These are phyloP conservation scores for Pipa parva DNA, from an alignment of 2,113 vertebrate species.

Conservation along the genomic window DNA sequence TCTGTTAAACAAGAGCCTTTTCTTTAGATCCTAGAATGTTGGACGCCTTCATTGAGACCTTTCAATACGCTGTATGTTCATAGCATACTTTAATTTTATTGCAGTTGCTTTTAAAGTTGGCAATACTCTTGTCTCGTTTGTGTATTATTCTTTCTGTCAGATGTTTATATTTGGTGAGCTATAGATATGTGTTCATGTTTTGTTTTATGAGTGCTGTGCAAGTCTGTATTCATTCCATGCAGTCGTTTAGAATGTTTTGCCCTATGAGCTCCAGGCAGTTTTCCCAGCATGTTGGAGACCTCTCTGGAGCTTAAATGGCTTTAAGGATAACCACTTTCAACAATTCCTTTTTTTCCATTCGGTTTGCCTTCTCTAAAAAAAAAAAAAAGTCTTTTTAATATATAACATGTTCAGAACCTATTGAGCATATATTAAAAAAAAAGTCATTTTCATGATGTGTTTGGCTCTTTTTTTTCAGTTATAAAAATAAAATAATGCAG, in stretches of 20 bases:
- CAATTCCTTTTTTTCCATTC: slow-evolving; percentile 5
- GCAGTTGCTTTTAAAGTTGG: neutral
- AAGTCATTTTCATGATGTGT: neutral
- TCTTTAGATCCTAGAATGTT: neutral
- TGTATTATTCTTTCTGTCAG: neutral
- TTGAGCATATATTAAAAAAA: slow-evolving; percentile 17
- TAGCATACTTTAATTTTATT: neutral
- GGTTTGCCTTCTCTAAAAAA: slow-evolving; percentile 29
- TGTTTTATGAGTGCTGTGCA: slow-evolving; percentile 8
- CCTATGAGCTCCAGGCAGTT: neutral
- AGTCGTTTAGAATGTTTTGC: neutral
- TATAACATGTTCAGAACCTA: slow-evolving; percentile 37
- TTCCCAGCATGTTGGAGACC: neutral
- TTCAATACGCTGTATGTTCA: slow-evolving; percentile 9
- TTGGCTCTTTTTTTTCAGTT: neutral
- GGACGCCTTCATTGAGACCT: neutral
- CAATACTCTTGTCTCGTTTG: neutral
- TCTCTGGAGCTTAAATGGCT: neutral
- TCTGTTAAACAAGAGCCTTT: too few relatives aligned
- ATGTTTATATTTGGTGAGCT: slow-evolving; percentile 9
- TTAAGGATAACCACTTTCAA: slow-evolving; percentile 30
- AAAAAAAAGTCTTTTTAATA: slow-evolving; percentile 39
- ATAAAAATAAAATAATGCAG: too few relatives aligned
- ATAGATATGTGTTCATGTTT: slow-evolving; percentile 21
- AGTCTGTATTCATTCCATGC: slow-evolving; percentile 4